A percentile compares a stretch with the other conserved stretches of the same genome.
These are phyloP conservation scores for Netelia virgata DNA, from an alignment of 2,888 invertebrate genomes.

Conservation along the genomic window DNA sequence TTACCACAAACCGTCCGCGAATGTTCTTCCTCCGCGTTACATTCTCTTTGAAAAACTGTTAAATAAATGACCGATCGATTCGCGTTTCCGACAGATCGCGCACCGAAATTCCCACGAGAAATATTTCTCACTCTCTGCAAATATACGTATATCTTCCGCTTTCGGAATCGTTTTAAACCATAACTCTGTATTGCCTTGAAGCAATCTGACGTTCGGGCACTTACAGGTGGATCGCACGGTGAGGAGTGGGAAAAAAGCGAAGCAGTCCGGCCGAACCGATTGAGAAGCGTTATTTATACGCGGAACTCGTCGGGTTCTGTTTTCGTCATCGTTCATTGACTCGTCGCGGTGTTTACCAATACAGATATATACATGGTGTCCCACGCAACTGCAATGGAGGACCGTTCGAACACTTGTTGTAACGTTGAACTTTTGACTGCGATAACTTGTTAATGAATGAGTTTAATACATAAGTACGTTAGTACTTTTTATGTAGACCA, in stretches of 20 bases:
- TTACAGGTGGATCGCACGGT: not conserved
- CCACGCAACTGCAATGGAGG: too few relatives aligned
- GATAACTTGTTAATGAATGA: too few relatives aligned
- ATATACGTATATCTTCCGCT: slow-evolving; percentile 2
- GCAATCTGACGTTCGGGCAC: slow-evolving; percentile 24
- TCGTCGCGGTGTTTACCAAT: slow-evolving; percentile 16
- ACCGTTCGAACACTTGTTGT: too few relatives aligned
- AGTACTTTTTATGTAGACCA: too few relatives aligned
- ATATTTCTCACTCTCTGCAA: not conserved
- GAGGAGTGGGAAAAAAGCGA: slow-evolving; percentile 28
- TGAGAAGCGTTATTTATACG: slow-evolving; percentile 41
- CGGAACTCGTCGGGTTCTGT: slow-evolving; percentile 37
- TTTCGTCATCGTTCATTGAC: slow-evolving; percentile 55
- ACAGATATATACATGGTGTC: not conserved
- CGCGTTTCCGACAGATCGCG: not conserved
- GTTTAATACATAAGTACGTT: too few relatives aligned
- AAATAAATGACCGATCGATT: not conserved
- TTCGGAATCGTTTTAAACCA: slow-evolving; percentile 36
- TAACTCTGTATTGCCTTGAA: slow-evolving; percentile 21
- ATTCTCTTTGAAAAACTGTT: not conserved
- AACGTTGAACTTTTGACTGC: too few relatives aligned
- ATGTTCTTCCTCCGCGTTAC: too few relatives aligned
- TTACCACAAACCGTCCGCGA: too few relatives aligned
- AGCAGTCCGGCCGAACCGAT: slow-evolving; percentile 25
- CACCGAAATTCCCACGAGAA: slow-evolving; percentile 47